These are phyloP conservation scores for Chromis chromis DNA, from an alignment of 2,797 vertebrate species.

Conservation along the genomic window DNA sequence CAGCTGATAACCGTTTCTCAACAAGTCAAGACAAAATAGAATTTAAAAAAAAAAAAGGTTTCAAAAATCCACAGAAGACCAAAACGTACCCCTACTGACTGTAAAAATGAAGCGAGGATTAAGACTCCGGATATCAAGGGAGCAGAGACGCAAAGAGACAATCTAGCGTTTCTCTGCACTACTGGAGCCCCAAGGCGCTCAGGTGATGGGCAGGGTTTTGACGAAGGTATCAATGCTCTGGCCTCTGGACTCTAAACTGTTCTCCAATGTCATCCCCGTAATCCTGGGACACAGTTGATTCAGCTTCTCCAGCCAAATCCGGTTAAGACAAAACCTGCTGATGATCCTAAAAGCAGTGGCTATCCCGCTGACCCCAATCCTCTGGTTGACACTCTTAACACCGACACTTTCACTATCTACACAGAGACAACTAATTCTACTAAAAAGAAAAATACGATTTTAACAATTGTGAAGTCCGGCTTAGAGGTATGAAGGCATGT, in stretches of 20 bases:
- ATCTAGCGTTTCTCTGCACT: constrained; percentile 29
- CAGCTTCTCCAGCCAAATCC: constrained; percentile 91
- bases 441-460: not conserved
- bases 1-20: constrained; percentile 38
- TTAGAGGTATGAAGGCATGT: not conserved
- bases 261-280: constrained; percentile 88
- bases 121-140: constrained; percentile 41
- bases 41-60: not conserved
- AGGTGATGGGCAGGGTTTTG: constrained; percentile 48
- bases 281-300: constrained; percentile 90
- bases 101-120: constrained; percentile 28
- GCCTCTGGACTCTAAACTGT: constrained; percentile 76
- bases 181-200: constrained; percentile 47
- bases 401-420: constrained; percentile 76
- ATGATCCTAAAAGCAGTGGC: constrained; percentile 86
- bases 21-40: constrained; percentile 21
- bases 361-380: constrained; percentile 87
- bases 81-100: constrained; percentile 36
- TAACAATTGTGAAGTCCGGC: not conserved
- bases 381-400: constrained; percentile 70
- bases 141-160: constrained; percentile 18
- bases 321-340: constrained; percentile 93
- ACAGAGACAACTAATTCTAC: constrained; percentile 27
- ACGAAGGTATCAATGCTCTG: constrained; percentile 57
- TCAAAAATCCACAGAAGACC: constrained; percentile 10